Conservation (phyloP, 1,140 invertebrate genomes). For the Tetraneura akinire region DNA sequence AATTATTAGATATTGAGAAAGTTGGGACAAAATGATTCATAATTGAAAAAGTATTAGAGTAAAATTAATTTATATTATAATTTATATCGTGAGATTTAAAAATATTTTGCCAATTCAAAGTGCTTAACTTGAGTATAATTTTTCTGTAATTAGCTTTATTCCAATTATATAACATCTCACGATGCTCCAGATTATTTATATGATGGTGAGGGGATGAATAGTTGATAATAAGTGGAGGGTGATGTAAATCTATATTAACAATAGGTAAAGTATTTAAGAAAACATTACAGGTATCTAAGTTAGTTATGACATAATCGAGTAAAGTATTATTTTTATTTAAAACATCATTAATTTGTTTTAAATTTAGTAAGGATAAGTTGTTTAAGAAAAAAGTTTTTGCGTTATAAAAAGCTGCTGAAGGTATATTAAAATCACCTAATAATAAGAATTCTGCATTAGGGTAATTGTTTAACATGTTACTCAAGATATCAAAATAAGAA, state of each 20-base stretch:
- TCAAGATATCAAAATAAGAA: background rate
- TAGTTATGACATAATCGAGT: too few species aligned
- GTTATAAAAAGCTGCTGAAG: background rate
- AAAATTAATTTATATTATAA: constrained; percentile 12
- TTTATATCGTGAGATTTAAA: background rate
- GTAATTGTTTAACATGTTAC: background rate
- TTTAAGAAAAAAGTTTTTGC: background rate
- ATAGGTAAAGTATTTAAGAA: too few species aligned
- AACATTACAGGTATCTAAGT: too few species aligned
- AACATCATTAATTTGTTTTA: constrained; percentile 17
- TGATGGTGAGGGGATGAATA: background rate
- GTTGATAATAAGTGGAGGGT: too few species aligned
- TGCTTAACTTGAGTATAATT: background rate
- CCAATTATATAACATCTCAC: background rate
- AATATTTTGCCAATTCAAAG: background rate
- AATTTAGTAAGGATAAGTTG: background rate
- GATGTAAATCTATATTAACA: constrained; percentile 11
- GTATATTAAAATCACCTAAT: background rate
- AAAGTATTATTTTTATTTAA: constrained; percentile 22
- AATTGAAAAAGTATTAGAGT: background rate
- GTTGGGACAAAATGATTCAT: constrained; percentile 2
- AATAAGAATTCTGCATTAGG: constrained; percentile 1
- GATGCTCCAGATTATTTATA: background rate
- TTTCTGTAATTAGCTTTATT: background rate
- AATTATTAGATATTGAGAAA: background rate